Evolutionary conservation across 2,113 vertebrate species (phyloP), one percentile per base, ranked within the genome.

Genomic region (Panthera uncia): DNA sequence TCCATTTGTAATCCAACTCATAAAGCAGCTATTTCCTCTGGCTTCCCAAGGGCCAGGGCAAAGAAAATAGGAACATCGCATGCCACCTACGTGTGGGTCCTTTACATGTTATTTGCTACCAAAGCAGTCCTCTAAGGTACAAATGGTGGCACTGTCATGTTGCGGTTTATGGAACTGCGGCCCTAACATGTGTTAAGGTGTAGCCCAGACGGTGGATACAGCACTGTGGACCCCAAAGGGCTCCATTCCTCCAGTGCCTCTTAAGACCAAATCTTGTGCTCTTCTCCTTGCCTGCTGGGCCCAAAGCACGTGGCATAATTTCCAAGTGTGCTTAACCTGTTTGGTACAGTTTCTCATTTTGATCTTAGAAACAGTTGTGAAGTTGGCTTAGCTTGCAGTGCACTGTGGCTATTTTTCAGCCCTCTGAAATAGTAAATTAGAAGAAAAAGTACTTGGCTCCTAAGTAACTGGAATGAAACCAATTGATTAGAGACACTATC

Each of bases 401-500:
- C 65, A 38, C 2, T 29, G 41, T 78, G 69, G 82, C 73, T 63
- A 13, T 88, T 92, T 88, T 84, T 29, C 15, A 82, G 55, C 36
- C 45, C 19, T 86, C n/a, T 89, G 91, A 90, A 87, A 78, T 48
- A 93, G 91, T 88, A 68, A 84, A 91, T 98, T 81, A 93, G 85
- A 89, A 95, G 55, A 55, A 50, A 48, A 55, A 81, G 33, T 79
- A 55, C 84, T 94, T 55, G 69, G 29, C 57, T 74, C 89, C 83
- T 88, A 61, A 94, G 84, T 69, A 92, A 65, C 55, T 92, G 50
- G 55, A 76, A 69, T 89, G 79, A 69, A 90, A 89, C 94, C 79
- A 96, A 89, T 95, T 92, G 73, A 87, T 76, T 93, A 50, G 96
- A 79, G 87, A 82, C 25, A 80, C 90, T 81, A 55, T 66, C 33